phyloP scores from a whole-genome alignment of 2,113 vertebrate genomes.

The Dicrurus megarhynchus region DNA sequence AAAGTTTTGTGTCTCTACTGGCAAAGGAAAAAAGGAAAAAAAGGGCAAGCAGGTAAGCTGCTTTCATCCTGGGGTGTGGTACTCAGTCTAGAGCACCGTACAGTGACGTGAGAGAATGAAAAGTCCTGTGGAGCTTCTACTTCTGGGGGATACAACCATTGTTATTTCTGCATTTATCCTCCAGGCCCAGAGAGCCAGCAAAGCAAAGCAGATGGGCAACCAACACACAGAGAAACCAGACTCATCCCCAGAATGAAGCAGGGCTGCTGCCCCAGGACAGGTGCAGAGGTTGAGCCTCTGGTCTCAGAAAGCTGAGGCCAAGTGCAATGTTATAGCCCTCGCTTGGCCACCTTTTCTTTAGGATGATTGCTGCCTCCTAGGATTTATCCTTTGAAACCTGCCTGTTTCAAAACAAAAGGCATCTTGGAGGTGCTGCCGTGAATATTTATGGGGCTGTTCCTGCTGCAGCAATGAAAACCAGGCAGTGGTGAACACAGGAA shows the following conservation, averaged over 20 bases:
- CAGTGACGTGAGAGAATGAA: rapidly evolving
- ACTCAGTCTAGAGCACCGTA: rapidly evolving
- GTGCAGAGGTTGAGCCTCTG: rapidly evolving
- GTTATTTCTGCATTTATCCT: background rate
- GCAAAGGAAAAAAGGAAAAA: background rate
- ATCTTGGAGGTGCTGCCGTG: background rate
- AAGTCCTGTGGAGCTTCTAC: background rate
- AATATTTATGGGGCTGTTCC: background rate
- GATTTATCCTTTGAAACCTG: background rate
- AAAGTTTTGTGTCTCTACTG: background rate
- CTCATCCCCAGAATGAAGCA: background rate
- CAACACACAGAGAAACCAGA: background rate
- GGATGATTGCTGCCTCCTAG: background rate
- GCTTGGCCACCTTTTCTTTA: background rate
- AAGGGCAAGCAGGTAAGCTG: background rate
- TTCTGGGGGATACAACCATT: background rate
- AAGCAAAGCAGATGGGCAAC: background rate
- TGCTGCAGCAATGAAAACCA: background rate
- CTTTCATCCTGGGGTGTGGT: background rate
- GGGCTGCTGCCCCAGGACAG: rapidly evolving
- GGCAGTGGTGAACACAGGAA: background rate
- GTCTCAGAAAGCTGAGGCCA: background rate
- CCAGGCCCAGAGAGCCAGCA: background rate
- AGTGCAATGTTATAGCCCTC: rapidly evolving
- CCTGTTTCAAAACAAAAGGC: background rate